Percentiles rank a stretch among this genome's conserved stretches.
phyloP scores from a whole-genome alignment of 1,140 invertebrate genomes.

The Paraescarpia echinospica region DNA sequence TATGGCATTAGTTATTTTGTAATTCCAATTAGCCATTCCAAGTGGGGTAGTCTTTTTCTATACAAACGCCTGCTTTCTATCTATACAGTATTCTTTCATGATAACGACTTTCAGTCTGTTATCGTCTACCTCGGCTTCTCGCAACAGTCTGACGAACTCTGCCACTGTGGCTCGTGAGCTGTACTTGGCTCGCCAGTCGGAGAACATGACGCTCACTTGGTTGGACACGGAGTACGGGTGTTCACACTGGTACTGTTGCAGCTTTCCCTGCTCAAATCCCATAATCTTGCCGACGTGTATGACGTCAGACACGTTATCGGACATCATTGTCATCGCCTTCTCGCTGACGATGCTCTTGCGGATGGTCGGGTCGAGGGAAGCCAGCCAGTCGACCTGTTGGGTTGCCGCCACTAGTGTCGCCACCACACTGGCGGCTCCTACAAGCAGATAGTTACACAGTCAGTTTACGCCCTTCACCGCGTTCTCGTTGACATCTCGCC shows the following conservation, averaged over 20 bases:
- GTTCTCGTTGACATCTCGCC: too few relatives aligned
- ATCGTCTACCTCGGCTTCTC: neutral
- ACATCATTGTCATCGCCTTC: neutral
- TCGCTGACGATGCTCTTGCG: neutral
- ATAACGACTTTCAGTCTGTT: neutral
- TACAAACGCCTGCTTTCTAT: neutral
- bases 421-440: neutral
- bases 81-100: neutral
- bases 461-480: neutral
- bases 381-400: neutral
- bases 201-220: neutral
- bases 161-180: neutral
- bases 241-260: neutral
- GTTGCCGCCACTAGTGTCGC: too few relatives aligned
- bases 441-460: neutral
- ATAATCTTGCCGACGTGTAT: neutral
- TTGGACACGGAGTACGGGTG: neutral
- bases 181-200: neutral
- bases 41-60: neutral
- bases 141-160: neutral
- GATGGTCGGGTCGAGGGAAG: neutral
- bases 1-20: neutral
- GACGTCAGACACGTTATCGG: neutral
- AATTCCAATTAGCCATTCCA: neutral
- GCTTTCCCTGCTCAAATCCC: neutral